phyloP scores from a whole-genome alignment of 2,113 vertebrate species.

The Hassar affinis region DNA sequence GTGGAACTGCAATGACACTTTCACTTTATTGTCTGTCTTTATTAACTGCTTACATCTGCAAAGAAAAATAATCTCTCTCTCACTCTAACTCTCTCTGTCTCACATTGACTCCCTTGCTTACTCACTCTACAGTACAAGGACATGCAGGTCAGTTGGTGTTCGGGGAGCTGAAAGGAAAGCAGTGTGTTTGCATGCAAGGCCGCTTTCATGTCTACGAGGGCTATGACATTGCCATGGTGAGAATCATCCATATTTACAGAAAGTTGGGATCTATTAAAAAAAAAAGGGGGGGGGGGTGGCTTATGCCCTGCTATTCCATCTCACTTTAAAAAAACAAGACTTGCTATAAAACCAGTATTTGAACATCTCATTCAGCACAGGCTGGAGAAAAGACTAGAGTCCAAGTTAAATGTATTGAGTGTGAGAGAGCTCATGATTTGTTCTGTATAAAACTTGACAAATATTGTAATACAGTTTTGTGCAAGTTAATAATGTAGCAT shows the following conservation, averaged over 20 bases:
- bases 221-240: slow-evolving; percentile 68
- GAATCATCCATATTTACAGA: slow-evolving; percentile 24
- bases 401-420: neutral
- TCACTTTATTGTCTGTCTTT: slow-evolving; percentile 9
- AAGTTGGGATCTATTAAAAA: neutral
- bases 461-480: neutral
- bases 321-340: neutral
- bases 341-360: neutral
- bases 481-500: neutral
- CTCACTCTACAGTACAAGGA: slow-evolving; percentile 62
- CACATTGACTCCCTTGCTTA: neutral
- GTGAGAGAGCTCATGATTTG: neutral
- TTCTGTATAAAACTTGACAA: neutral
- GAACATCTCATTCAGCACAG: too few relatives aligned
- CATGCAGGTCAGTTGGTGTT: slow-evolving; percentile 74
- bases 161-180: slow-evolving; percentile 65
- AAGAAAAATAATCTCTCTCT: neutral
- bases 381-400: neutral
- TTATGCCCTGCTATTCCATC: neutral
- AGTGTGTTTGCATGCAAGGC: slow-evolving; percentile 77
- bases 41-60: slow-evolving; percentile 11
- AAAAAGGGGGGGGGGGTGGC: neutral
- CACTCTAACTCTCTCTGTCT: neutral
- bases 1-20: neutral
- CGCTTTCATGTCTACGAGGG: slow-evolving; percentile 79